Evolutionary conservation across 2,888 invertebrate genomes (phyloP).

Genomic region (Hemistola chrysoprasaria): DNA sequence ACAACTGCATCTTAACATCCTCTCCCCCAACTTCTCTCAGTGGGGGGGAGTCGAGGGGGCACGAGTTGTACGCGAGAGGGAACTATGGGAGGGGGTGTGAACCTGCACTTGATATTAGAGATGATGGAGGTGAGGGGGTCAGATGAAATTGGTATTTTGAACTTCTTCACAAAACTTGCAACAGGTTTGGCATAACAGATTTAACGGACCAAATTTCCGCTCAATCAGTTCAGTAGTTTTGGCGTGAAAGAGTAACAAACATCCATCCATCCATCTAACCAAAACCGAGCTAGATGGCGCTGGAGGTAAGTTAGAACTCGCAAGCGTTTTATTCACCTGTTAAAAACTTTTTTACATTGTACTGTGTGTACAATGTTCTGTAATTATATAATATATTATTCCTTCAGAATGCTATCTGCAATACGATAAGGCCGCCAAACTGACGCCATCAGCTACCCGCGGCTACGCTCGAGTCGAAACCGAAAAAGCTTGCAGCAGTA

Average conservation of each 20-base stretch:
- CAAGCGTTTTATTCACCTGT: too few species aligned
- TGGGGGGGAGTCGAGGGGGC: slow-evolving; percentile 79
- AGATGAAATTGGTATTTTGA: neutral
- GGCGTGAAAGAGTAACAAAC: too few species aligned
- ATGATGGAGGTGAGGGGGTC: slow-evolving; percentile 17
- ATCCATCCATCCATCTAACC: too few species aligned
- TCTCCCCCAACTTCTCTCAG: slow-evolving; percentile 73
- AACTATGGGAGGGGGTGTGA: slow-evolving; percentile 93
- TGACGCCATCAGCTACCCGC: slow-evolving; percentile 84
- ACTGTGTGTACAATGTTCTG: too few species aligned
- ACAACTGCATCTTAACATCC: slow-evolving; percentile 91
- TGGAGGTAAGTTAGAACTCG: too few species aligned
- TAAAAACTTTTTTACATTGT: too few species aligned
- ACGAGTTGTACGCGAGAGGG: slow-evolving; percentile 90
- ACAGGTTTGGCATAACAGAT: too few species aligned
- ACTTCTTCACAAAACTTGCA: too few species aligned
- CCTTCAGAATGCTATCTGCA: slow-evolving; percentile 88
- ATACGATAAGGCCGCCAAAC: slow-evolving; percentile 88
- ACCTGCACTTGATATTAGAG: slow-evolving; percentile 72
- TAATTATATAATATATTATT: too few species aligned
- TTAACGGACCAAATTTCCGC: too few species aligned
- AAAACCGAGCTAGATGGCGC: too few species aligned
- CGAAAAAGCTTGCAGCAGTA: slow-evolving; percentile 86
- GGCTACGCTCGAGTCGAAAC: slow-evolving; percentile 85
- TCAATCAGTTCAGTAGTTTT: too few species aligned